These are phyloP conservation scores for Drosophila macrospina DNA, from an alignment of 2,888 invertebrate genomes.

Conservation along the genomic window DNA sequence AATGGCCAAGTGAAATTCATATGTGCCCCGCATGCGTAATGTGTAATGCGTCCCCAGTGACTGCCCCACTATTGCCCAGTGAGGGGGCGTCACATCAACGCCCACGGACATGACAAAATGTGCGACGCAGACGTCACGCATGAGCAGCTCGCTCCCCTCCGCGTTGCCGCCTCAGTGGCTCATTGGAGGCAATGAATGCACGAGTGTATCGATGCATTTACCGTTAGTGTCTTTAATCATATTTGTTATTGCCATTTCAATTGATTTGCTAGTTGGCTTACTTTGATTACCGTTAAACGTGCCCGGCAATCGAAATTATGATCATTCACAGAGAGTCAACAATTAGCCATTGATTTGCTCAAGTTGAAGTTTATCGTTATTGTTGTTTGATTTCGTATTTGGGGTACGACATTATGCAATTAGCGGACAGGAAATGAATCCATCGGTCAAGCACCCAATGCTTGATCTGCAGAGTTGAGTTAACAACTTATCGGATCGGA, in stretches of 20 bases:
- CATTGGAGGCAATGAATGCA: slow-evolving; percentile 6
- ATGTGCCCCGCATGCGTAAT: slow-evolving; percentile 67
- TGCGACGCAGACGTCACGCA: slow-evolving; percentile 44
- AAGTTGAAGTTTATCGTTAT: slow-evolving; percentile 72
- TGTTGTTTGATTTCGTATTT: slow-evolving; percentile 22
- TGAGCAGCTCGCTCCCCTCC: slow-evolving; percentile 16
- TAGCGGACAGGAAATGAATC: slow-evolving; percentile 53
- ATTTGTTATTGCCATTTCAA: slow-evolving; percentile 48
- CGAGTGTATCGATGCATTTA: slow-evolving; percentile 35
- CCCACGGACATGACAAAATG: slow-evolving; percentile 53
- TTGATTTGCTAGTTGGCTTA: slow-evolving; percentile 50
- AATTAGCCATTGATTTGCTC: slow-evolving; percentile 47
- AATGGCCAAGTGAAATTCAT: slow-evolving; percentile 75
- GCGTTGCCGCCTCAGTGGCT: neutral
- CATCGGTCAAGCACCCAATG: slow-evolving; percentile 48
- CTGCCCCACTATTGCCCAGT: neutral
- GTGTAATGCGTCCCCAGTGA: slow-evolving; percentile 43
- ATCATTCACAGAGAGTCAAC: slow-evolving; percentile 32
- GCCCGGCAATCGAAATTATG: slow-evolving; percentile 49
- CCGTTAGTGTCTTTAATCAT: slow-evolving; percentile 22
- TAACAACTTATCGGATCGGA: slow-evolving; percentile 5
- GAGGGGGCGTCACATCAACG: neutral
- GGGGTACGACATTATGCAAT: slow-evolving; percentile 45
- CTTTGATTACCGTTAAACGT: slow-evolving; percentile 54
- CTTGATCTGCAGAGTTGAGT: neutral